Base-by-base conservation (phyloP, 2,113 vertebrate species). In the Myxocyprinus asiaticus region DNA sequence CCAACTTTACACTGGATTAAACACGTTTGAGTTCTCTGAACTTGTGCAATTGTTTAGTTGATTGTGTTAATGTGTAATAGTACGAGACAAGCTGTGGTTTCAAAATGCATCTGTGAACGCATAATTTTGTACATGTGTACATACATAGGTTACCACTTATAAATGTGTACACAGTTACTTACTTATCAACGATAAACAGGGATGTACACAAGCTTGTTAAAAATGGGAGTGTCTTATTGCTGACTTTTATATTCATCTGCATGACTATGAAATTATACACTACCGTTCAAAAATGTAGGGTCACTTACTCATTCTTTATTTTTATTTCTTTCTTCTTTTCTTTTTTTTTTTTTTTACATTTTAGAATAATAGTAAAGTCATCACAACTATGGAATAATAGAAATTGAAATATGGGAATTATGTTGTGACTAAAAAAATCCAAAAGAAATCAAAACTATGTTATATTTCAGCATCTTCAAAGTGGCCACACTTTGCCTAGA, bases 171-270 rank as follows among this genome's bases (percentile, higher is more conserved):
- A 65, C 42, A 81, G 72, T 62, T 75, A 53, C 48, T 45, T 17
- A 15, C n/a, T 58, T n/a, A 58, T 33, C 7, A n/a, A 42, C 44
- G 77, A 70, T 80, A 76, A 72, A 56, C 33, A 44, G 44, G 61
- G 62, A 77, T 67, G 12, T 67, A 15, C 44, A 22, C 6, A 15
- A 12, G 67, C 62, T 55, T 8, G 10, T 72, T 77, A 80, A 55
- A 61, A 9, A 5, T 64, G 48, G 8, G 1, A 79, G 77, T 51
- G 48, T 81, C 22, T 45, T 33, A 48, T 72, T 78, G 53, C 12
- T 44, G 51, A 15, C 22, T 50, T 73, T 44, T 51, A 43, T 59
- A 69, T 64, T 77, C 44, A 82, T 61, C 61, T 59, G 14, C 58
- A 3, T 48, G 7, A 47, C 22, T 10, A 33, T 33, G 3, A 33